These are phyloP conservation scores for Poecile montanus DNA, from an alignment of 2,797 vertebrate genomes.

Conservation along the genomic window DNA sequence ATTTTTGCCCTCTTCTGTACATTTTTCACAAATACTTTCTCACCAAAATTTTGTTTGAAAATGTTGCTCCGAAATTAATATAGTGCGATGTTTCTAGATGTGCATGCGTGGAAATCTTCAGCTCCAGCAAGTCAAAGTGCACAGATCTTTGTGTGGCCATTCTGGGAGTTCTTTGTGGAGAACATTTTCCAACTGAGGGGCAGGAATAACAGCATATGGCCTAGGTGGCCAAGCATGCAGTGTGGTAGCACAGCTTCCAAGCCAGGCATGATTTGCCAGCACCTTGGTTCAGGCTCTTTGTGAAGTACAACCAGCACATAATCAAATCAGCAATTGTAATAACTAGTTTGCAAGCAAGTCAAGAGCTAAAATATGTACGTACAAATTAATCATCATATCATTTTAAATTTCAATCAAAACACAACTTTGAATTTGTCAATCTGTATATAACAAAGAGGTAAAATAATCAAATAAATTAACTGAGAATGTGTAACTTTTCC, in stretches of 20 bases:
- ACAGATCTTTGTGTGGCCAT: not conserved
- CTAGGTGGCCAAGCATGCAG: not conserved
- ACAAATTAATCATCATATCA: not conserved
- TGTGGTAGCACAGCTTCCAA: not conserved
- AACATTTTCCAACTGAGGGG: not conserved
- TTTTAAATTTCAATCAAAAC: conserved; percentile 42
- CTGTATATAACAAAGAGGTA: not conserved
- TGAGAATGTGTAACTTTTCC: not conserved
- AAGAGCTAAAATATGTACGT: conserved; percentile 7
- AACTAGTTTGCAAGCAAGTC: conserved; percentile 39
- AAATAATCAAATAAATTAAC: conserved; percentile 43
- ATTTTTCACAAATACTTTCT: not conserved
- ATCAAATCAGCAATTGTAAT: conserved; percentile 17
- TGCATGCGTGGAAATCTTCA: not conserved
- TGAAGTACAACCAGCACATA: not conserved
- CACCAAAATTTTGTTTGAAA: not conserved
- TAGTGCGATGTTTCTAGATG: not conserved
- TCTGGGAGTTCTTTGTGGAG: conserved; percentile 4
- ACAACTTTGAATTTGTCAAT: conserved; percentile 35
- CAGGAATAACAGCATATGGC: not conserved
- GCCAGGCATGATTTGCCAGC: not conserved
- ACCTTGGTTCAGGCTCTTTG: not conserved
- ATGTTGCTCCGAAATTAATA: not conserved
- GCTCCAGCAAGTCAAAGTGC: not conserved
- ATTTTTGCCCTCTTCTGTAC: not conserved